Percentiles rank a stretch among this genome's conserved stretches.
phyloP scores from a whole-genome alignment of 2,113 vertebrate genomes.

The Aleadryas rufinucha region DNA sequence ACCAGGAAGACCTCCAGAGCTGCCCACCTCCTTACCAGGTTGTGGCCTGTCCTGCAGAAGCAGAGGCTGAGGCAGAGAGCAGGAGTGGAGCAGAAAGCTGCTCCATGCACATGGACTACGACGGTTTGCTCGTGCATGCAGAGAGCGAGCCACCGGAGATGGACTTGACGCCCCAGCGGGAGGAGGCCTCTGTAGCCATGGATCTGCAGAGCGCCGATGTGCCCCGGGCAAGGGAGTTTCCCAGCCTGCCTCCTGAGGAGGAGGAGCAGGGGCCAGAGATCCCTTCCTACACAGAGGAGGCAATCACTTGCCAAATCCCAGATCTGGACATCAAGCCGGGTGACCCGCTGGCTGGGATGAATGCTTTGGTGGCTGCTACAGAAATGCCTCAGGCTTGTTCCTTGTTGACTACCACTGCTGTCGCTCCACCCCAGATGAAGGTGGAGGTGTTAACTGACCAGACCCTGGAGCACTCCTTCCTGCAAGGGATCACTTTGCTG shows the following conservation, averaged over 20 bases:
- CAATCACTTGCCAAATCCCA: slow-evolving; percentile 32
- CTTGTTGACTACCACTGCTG: slow-evolving; percentile 37
- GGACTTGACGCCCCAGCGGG: slow-evolving; percentile 62
- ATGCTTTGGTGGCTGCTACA: slow-evolving; percentile 84
- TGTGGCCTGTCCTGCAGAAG: slow-evolving; percentile 54
- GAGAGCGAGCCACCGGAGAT: neutral
- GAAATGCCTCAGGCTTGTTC: slow-evolving; percentile 86
- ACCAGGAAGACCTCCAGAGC: slow-evolving; percentile 61
- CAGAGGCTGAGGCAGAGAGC: slow-evolving; percentile 13
- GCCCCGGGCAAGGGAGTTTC: slow-evolving; percentile 21
- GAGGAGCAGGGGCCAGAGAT: slow-evolving; percentile 3
- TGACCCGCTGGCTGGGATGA: slow-evolving; percentile 93
- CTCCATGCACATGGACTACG: slow-evolving; percentile 60
- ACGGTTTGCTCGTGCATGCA: neutral
- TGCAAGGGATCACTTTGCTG: slow-evolving; percentile 92
- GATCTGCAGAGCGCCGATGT: slow-evolving; percentile 28
- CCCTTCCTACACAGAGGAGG: slow-evolving; percentile 45
- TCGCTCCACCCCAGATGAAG: slow-evolving; percentile 33
- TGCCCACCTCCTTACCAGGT: slow-evolving; percentile 69
- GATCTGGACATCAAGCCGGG: slow-evolving; percentile 68
- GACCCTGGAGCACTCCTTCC: slow-evolving; percentile 73
- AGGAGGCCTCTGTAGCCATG: slow-evolving; percentile 57
- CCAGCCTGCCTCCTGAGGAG: slow-evolving; percentile 30
- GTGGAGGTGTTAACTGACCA: slow-evolving; percentile 55
- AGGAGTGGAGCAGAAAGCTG: slow-evolving; percentile 34